These are phyloP conservation scores for Candoia aspera DNA, from an alignment of 2,113 vertebrate species.

Conservation along the genomic window DNA sequence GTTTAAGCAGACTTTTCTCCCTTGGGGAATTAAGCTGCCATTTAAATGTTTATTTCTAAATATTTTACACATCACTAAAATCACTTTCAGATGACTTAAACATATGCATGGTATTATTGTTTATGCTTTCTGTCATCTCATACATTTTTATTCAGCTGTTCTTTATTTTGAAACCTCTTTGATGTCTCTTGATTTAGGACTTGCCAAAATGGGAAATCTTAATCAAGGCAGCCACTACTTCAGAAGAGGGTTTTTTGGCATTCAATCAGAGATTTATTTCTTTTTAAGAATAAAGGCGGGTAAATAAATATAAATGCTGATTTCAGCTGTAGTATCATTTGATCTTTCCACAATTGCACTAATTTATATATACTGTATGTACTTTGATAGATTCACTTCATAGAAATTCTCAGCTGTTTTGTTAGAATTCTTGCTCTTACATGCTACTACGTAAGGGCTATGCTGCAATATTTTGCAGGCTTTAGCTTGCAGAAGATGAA, in stretches of 20 bases:
- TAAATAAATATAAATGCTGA: conserved; percentile 35
- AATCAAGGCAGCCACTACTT: conserved; percentile 67
- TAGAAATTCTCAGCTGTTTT: not conserved
- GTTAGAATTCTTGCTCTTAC: conserved; percentile 1
- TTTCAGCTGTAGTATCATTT: conserved; percentile 16
- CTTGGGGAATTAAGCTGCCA: conserved; percentile 36
- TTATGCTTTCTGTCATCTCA: conserved; percentile 66
- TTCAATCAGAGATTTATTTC: conserved; percentile 17
- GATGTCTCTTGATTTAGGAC: conserved; percentile 70
- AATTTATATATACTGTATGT: conserved; percentile 16
- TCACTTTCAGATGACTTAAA: conserved; percentile 69
- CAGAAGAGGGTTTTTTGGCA: conserved; percentile 60
- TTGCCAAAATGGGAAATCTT: conserved; percentile 67
- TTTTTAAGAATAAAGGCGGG: conserved; percentile 16
- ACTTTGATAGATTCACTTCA: not conserved
- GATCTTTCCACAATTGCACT: conserved; percentile 21
- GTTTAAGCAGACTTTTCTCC: conserved; percentile 49
- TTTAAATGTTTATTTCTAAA: conserved; percentile 62
- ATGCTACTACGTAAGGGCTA: not conserved
- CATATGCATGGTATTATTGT: conserved; percentile 66
- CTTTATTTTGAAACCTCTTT: conserved; percentile 69
- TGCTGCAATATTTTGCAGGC: not conserved
- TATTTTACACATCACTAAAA: conserved; percentile 66
- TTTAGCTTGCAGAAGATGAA: not conserved
- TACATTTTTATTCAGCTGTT: conserved; percentile 69